Evolutionary conservation across 2,113 vertebrate genomes (phyloP), one percentile per base, ranked within the genome.

Genomic region (Urocitellus parryii): DNA sequence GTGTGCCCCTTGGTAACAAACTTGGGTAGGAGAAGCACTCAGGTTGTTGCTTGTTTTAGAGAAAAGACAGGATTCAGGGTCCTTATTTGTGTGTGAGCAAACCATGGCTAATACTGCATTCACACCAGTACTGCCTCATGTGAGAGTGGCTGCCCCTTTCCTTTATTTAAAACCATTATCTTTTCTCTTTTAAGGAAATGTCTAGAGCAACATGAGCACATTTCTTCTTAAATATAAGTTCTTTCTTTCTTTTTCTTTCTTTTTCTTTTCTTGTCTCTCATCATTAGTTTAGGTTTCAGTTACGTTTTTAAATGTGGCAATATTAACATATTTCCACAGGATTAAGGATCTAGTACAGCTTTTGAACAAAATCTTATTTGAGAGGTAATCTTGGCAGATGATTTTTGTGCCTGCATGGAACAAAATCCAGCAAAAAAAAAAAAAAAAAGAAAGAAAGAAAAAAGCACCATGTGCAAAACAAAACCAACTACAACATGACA

Each of bases 221-320:
- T 85, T 12, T 58, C 8, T 51, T 81, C 78, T 94, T 82, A 37
- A 70, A 37, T 45, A 8, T 61, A 42, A 80, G 7, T 2, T n/a
- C 2, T 58, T 91, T 67, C 16, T 45, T 68, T 88, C 70, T 81
- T 42, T 42, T 42, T 42, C 39, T 42, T 42, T 51, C 12, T 51
- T 51, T 51, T 95, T 87, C 84, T 83, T 79, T 82, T 91, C 39
- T 83, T 29, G 45, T 76, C 42, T 72, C 34, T 90, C 58, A 45
- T 2, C 17, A 9, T 77, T 45, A 34, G 10, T 77, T 92, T 88
- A 8, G 4, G 16, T 39, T 88, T 90, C 7, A 58, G 37, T 73
- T 90, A 45, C 25, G 0, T 76, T 88, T 94, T 51, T 32, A 76
- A 83, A 73, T 82, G 10, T 63, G 29, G 34, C 20, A 77, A 16